Conservation (phyloP, 2,888 invertebrate genomes). For the Trissoscelio sp. region DNA sequence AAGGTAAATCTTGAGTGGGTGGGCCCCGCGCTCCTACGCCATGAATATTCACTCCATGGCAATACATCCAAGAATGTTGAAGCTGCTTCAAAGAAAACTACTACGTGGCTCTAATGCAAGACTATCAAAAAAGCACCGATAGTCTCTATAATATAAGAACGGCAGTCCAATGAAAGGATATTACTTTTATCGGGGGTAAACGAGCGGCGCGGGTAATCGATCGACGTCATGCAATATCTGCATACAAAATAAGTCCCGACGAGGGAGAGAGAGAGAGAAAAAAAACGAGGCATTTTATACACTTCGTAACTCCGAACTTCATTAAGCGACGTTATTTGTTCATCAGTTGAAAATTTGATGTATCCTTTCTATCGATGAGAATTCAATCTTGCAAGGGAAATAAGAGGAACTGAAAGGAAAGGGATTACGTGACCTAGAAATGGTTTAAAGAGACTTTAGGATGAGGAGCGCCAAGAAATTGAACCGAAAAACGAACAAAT, state of each 20-base stretch:
- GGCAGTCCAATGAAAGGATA: conserved; percentile 51
- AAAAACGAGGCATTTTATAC: conserved; percentile 19
- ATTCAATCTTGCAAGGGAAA: conserved; percentile 52
- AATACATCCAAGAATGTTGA: conserved; percentile 57
- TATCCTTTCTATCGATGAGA: conserved; percentile 47
- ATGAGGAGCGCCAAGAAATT: conserved; percentile 34
- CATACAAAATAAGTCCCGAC: conserved; percentile 40
- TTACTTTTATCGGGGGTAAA: conserved; percentile 59
- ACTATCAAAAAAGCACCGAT: conserved; percentile 41
- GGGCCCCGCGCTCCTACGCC: conserved; percentile 25
- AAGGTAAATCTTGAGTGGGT: conserved; percentile 55
- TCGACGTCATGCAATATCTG: conserved; percentile 55
- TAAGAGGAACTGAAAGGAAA: conserved; percentile 42
- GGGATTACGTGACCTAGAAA: conserved; percentile 52
- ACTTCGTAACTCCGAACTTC: conserved; percentile 41
- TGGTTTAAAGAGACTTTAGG: conserved; percentile 36
- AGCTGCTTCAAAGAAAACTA: conserved; percentile 55
- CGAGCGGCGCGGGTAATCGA: conserved; percentile 47
- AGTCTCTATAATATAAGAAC: conserved; percentile 56
- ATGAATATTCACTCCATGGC: conserved; percentile 64
- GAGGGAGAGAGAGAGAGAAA: background rate
- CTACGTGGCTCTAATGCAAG: conserved; percentile 38
- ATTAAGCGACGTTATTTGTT: conserved; percentile 53
- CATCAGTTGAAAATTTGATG: conserved; percentile 50
- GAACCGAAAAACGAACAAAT: conserved; percentile 11